A percentile compares a stretch with the other conserved stretches of the same genome.
Conservation (phyloP, 2,113 vertebrate genomes). For the Prochilodus magdalenae region DNA sequence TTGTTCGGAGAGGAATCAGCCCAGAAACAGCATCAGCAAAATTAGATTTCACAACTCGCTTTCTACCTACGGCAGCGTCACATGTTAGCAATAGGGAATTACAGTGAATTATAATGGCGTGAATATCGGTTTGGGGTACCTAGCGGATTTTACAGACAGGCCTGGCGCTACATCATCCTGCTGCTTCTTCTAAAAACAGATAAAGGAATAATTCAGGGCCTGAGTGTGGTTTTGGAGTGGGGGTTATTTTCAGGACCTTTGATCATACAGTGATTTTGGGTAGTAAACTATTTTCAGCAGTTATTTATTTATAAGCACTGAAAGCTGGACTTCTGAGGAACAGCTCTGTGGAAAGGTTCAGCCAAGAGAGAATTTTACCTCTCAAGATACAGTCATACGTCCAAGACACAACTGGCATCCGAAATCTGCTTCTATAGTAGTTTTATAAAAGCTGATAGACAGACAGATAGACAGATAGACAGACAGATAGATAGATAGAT, state of each 20-base stretch:
- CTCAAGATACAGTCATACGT: background rate
- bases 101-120: constrained; percentile 11
- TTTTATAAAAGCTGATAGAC: too few species aligned
- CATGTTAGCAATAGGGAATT: background rate
- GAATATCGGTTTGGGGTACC: background rate
- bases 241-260: background rate
- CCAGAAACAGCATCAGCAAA: background rate
- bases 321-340: too few species aligned
- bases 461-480: too few species aligned
- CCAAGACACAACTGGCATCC: too few species aligned
- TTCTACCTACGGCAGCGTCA: background rate
- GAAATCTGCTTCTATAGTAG: too few species aligned
- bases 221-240: background rate
- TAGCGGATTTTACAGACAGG: constrained; percentile 13
- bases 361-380: background rate
- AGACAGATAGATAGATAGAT: too few species aligned
- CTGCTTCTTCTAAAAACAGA: background rate
- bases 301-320: background rate
- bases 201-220: background rate
- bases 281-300: background rate
- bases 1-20: background rate
- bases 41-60: background rate
- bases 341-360: too few species aligned
- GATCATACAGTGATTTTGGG: background rate
- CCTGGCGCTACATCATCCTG: background rate